Evolutionary conservation across 2,113 vertebrate genomes (phyloP), one percentile per base, ranked within the genome.

Genomic region (Halichoeres trimaculatus): DNA sequence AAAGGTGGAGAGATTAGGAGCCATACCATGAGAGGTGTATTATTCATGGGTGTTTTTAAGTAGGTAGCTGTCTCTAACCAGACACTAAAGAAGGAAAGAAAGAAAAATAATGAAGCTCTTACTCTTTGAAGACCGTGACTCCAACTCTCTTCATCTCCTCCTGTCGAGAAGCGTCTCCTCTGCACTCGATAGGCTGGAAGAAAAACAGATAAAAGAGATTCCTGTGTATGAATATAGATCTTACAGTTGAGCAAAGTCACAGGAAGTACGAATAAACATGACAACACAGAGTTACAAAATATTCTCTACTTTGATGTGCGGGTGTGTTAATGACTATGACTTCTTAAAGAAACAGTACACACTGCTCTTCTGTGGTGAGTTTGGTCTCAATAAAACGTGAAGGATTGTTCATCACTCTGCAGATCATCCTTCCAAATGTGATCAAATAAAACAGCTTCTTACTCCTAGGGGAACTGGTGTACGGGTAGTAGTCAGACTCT

Each of bases 401-500:
- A 36, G 66, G 22, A 20, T n/a, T 9, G 6, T 16, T 19, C 11
- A 14, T 45, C 36, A 34, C 35, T 36, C 8, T 26, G 11, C 24
- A 51, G 66, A 36, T 43, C 19, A 16, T 30, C 30, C 30, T 4
- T 40, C 38, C 38, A 40, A 40, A 40, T 40, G 3, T 38, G 54
- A 50, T n/a, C 12, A 47, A 47, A 20, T 45, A 17, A 66, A 10
- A 10, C 11, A 19, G 35, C 26, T 60, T 54, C 64, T 1, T 95
- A 99, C 98, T 95, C 95, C 94, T 96, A 17, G 98, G 98, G 1
- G 98, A 99, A 74, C 95, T 91, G 48, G 94, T 91, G 86, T 96
- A 97, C 30, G 95, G 94, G 94, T 96, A 99, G 85, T 96, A 99
- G 45, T 98, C 96, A 0, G 95, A 94, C 84, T 97, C 96, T 0